These are phyloP conservation scores for Tychaedon coryphoeus DNA, from an alignment of 2,113 vertebrate species.

Conservation along the genomic window DNA sequence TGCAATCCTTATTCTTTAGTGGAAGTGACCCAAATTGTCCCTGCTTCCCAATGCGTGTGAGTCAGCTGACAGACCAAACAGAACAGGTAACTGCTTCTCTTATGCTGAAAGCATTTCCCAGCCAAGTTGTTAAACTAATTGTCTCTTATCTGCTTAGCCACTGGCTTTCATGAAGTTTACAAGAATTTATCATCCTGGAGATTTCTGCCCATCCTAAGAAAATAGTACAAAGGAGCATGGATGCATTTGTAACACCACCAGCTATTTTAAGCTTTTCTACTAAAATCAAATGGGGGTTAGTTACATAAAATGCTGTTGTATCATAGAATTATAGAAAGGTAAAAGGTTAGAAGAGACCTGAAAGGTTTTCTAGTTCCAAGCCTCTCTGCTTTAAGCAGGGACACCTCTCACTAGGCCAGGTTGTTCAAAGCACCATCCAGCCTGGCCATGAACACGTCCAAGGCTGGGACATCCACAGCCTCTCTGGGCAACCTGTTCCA, in stretches of 20 bases:
- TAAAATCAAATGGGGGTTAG: not conserved
- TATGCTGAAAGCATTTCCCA: not conserved
- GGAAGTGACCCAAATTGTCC: not conserved
- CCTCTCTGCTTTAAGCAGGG: not conserved
- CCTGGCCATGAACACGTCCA: not conserved
- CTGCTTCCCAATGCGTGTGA: not conserved
- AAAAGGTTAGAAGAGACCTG: not conserved
- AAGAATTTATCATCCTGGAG: not conserved
- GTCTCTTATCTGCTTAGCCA: not conserved
- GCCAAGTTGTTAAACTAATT: not conserved
- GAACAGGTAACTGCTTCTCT: not conserved
- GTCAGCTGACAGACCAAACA: not conserved
- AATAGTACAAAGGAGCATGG: not conserved
- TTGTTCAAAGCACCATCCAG: not conserved
- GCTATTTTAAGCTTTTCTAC: not conserved
- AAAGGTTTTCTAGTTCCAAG: not conserved
- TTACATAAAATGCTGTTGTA: not conserved
- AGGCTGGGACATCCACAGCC: not conserved
- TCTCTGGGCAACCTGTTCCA: not conserved
- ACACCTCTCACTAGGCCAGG: not conserved
- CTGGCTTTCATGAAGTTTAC: not conserved
- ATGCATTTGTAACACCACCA: not conserved
- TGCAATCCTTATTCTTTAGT: not conserved
- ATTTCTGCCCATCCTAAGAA: not conserved
- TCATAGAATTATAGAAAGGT: not conserved